Evolutionary conservation across 2,797 vertebrate species (phyloP).

Genomic region (Muraenolepis orangiensis): DNA sequence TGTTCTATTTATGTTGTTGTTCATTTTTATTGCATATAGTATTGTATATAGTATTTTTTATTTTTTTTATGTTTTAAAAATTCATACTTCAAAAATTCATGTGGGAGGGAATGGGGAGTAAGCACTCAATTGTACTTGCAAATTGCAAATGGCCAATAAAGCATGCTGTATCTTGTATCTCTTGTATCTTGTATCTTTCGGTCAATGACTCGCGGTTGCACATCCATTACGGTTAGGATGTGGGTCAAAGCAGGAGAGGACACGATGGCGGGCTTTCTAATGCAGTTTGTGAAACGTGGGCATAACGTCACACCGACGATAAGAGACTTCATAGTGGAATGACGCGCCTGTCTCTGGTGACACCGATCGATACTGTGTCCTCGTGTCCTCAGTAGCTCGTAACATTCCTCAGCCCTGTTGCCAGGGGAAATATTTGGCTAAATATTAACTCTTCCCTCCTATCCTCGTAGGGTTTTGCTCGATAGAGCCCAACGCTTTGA

Average conservation of each 20-base stretch:
- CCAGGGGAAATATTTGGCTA: not conserved
- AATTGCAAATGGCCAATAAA: too few relatives aligned
- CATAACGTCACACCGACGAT: not conserved
- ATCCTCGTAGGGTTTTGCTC: not conserved
- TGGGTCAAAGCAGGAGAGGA: not conserved
- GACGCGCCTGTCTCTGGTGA: not conserved
- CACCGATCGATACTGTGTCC: slow-evolving; percentile 7
- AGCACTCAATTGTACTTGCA: too few relatives aligned
- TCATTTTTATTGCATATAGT: too few relatives aligned
- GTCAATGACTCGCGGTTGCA: too few relatives aligned
- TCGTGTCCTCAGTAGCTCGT: not conserved
- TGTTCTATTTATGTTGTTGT: too few relatives aligned
- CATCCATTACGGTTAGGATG: not conserved
- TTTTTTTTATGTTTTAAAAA: too few relatives aligned
- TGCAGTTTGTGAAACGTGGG: not conserved
- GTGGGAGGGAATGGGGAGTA: too few relatives aligned
- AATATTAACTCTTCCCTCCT: slow-evolving; percentile 23
- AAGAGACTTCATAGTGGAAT: not conserved
- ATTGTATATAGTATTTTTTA: too few relatives aligned
- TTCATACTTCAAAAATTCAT: too few relatives aligned
- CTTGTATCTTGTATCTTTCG: too few relatives aligned
- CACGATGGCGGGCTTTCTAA: not conserved
- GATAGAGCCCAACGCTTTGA: too few relatives aligned
- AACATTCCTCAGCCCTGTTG: not conserved
- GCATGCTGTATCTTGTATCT: too few relatives aligned